Base-by-base conservation (phyloP, 1,140 invertebrate genomes). In the Stegodyphus dumicola region DNA sequence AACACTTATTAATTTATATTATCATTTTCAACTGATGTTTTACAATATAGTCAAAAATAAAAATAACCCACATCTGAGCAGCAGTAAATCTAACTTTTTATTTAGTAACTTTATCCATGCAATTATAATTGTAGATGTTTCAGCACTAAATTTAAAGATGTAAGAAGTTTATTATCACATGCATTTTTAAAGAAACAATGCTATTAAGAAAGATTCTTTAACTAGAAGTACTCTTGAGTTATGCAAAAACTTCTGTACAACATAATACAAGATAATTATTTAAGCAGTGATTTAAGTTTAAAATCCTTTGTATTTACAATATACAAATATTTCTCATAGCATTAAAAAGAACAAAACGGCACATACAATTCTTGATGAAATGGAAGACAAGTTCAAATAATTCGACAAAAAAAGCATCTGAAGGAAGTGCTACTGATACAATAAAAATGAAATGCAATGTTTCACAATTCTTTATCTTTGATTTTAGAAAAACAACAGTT, bases 301-400 rank as follows among this genome's bases (percentile, higher is more conserved):
- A 81, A 81, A 81, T 81, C 79, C 33, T 33, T 81, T 81, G 70
- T 81, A 81, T 81, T 81, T 81, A 81, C 79, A 81, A 81, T 81
- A n/a, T 81, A 81, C 70, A 73, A 54, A 73, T n/a, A 67, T 73
- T 54, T 52, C 10, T 53, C n/a, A 65, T n/a, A 52, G 52, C 67
- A 77, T 51, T 33, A 53, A 77, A 77, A 77, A 77, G 56, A 70
- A 10, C 69, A 70, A 79, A 79, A 60, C 56, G 70, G 73, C 54
- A 73, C 15, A 11, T 56, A 65, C 66, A 71, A 51, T 60, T 60
- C 15, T 11, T 60, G 56, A 81, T 73, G 70, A 10, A 73, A 73
- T 81, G 79, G 79, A 81, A 81, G 79, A 81, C 79, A 74, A 64
- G 69, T 70, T 56, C 18, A 79, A 69, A 79, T 51, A 70, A 60